A percentile compares a stretch with the other conserved stretches of the same genome.
Conservation (phyloP, 2,888 invertebrate species). For the Norana najaformis region DNA sequence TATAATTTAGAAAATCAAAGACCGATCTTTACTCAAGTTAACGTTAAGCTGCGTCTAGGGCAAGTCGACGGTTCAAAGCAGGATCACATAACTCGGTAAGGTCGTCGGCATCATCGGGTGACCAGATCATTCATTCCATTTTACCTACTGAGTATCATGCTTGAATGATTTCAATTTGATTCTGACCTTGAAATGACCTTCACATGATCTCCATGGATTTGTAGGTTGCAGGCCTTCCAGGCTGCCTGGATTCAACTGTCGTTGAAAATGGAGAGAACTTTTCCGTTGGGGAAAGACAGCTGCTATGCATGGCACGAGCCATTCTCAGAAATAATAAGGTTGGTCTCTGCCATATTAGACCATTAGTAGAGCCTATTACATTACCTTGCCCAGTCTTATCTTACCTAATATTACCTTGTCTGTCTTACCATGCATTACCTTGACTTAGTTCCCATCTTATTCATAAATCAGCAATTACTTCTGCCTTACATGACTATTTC, state of each 20-base stretch:
- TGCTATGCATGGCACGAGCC: slow-evolving; percentile 70
- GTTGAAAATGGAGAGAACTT: slow-evolving; percentile 66
- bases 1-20: no score
- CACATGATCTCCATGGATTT: neutral
- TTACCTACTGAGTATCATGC: neutral
- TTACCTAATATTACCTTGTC: neutral
- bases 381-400: neutral
- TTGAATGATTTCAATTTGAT: neutral
- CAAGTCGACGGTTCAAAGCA: no score
- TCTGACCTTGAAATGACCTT: neutral
- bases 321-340: slow-evolving; percentile 57
- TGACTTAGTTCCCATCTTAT: neutral
- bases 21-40: no score
- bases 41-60: no score
- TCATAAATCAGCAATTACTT: neutral
- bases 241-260: slow-evolving; percentile 65
- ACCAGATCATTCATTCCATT: no score
- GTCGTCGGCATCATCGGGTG: no score
- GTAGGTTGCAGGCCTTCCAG: slow-evolving; percentile 9
- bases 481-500: neutral
- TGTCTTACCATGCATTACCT: neutral
- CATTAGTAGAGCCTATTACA: neutral
- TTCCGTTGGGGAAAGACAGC: slow-evolving; percentile 70
- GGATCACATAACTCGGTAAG: no score
- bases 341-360: no score